Evolutionary conservation across 2,888 invertebrate genomes (phyloP).

Genomic region (Blastobasis adustella): DNA sequence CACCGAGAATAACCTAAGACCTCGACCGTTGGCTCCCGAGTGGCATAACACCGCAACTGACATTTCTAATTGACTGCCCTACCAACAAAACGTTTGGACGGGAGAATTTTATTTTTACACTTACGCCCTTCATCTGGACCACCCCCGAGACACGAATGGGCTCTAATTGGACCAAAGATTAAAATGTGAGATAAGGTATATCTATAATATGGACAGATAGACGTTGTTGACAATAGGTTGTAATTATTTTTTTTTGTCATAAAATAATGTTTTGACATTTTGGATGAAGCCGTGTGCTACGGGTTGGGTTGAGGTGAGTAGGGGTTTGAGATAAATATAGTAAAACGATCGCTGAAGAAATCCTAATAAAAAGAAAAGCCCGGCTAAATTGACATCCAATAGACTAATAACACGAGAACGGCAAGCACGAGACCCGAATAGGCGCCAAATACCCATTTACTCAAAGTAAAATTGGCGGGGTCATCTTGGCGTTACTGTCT

Average conservation of each 20-base stretch:
- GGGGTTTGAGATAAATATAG: not conserved
- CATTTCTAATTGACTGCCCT: constrained; percentile 62
- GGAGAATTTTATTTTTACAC: constrained; percentile 30
- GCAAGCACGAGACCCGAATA: too few species aligned
- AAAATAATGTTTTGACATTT: too few species aligned
- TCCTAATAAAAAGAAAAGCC: not conserved
- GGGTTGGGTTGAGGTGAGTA: not conserved
- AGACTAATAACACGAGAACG: too few species aligned
- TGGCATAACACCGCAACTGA: constrained; percentile 49
- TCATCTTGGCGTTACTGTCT: too few species aligned
- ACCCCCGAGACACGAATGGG: constrained; percentile 56
- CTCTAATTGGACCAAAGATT: constrained; percentile 60
- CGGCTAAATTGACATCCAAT: too few species aligned
- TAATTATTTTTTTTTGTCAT: constrained; percentile 1
- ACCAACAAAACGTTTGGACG: constrained; percentile 23
- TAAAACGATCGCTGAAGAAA: not conserved
- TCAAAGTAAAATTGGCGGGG: too few species aligned
- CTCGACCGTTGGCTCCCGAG: constrained; percentile 16
- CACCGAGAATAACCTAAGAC: constrained; percentile 16
- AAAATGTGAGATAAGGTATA: constrained; percentile 42
- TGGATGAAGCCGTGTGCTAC: too few species aligned
- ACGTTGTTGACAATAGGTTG: constrained; percentile 32
- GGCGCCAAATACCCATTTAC: too few species aligned
- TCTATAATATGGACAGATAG: constrained; percentile 33
- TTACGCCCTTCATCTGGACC: constrained; percentile 40